phyloP scores from a whole-genome alignment of 1,140 invertebrate species.

The Temnothorax curvispinosus region DNA sequence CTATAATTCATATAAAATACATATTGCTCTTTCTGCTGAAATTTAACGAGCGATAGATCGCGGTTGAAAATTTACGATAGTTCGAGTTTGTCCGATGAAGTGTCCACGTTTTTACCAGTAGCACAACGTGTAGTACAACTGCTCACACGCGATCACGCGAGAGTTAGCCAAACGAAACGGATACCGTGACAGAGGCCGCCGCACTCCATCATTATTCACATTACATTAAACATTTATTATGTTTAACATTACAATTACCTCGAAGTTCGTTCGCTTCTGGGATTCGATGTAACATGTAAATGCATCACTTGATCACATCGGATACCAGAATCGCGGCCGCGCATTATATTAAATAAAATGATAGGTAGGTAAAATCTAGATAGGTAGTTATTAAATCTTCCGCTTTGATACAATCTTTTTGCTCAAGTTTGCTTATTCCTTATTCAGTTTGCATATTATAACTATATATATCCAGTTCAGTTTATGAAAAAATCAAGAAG shows the following conservation, averaged over 20 bases:
- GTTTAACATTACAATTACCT: slow-evolving; percentile 58
- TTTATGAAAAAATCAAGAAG: background rate
- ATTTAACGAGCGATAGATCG: background rate
- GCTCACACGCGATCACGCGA: slow-evolving; percentile 61
- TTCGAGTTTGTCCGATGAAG: slow-evolving; percentile 15
- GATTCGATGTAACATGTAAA: slow-evolving; percentile 31
- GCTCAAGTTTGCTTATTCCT: background rate
- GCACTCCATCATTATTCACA: slow-evolving; percentile 49
- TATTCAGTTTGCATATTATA: background rate
- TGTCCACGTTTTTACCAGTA: slow-evolving; percentile 16
- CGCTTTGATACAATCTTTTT: background rate
- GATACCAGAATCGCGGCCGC: background rate
- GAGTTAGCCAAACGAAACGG: slow-evolving; percentile 37
- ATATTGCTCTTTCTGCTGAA: background rate
- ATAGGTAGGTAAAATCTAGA: too few relatives aligned
- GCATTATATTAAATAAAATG: slow-evolving; percentile 14
- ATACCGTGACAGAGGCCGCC: slow-evolving; percentile 11
- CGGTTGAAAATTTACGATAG: background rate
- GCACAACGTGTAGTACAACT: slow-evolving; percentile 22
- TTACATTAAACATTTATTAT: slow-evolving; percentile 58
- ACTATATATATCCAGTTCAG: background rate
- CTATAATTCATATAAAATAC: background rate
- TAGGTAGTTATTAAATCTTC: background rate
- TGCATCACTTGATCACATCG: slow-evolving; percentile 17
- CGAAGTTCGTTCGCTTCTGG: slow-evolving; percentile 51